phyloP scores from a whole-genome alignment of 2,113 vertebrate genomes.

The Chaetodon trifascialis region DNA sequence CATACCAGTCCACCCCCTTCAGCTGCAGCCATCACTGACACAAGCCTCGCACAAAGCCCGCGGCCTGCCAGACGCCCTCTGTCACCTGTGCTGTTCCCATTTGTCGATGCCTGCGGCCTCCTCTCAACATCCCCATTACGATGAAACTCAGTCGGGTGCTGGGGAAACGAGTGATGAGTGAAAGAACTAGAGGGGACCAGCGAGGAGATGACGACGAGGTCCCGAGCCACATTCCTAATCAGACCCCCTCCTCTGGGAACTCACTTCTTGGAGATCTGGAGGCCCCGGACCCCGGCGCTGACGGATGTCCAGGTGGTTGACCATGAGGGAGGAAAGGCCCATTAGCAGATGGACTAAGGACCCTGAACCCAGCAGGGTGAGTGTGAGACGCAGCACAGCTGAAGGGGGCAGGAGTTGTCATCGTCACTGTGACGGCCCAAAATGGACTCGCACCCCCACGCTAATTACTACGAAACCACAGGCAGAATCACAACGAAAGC shows the following conservation, averaged over 20 bases:
- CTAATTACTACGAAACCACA: conserved; percentile 39
- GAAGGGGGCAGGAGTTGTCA: conserved; percentile 62
- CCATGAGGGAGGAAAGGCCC: conserved; percentile 54
- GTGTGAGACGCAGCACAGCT: conserved; percentile 69
- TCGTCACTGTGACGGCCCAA: conserved; percentile 38
- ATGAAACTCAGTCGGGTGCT: conserved; percentile 17
- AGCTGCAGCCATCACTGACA: conserved; percentile 11
- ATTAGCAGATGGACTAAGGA: conserved; percentile 64
- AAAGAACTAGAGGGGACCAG: conserved; percentile 17
- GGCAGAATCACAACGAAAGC: conserved; percentile 23
- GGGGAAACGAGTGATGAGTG: conserved; percentile 54
- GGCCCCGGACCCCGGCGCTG: conserved; percentile 48
- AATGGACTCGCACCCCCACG: conserved; percentile 25
- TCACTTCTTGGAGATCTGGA: conserved; percentile 38
- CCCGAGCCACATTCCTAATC: conserved; percentile 19
- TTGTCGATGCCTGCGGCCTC: conserved; percentile 26
- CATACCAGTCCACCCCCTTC: not conserved
- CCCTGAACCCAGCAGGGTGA: conserved; percentile 44
- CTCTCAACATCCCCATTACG: conserved; percentile 40
- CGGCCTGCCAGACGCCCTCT: not conserved
- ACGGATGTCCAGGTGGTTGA: conserved; percentile 76
- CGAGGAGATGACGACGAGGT: conserved; percentile 31
- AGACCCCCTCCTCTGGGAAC: conserved; percentile 44
- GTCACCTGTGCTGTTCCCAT: conserved; percentile 44
- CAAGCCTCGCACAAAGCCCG: not conserved